These are phyloP conservation scores for Brachionichthys hirsutus DNA, from an alignment of 2,113 vertebrate genomes.

Conservation along the genomic window DNA sequence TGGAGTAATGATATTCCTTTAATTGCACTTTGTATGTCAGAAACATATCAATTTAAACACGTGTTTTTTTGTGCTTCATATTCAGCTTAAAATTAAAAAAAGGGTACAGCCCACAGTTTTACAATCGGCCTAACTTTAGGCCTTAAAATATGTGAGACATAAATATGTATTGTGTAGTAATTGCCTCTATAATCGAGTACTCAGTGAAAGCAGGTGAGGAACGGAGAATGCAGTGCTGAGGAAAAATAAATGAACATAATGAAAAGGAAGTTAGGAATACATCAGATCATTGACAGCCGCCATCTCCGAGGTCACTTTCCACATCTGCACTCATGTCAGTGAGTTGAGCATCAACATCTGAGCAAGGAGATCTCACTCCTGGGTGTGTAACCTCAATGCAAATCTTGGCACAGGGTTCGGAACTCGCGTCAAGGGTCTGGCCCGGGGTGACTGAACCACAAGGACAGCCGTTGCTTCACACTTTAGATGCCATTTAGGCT, in stretches of 20 bases:
- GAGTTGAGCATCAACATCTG: conserved; percentile 41
- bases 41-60: too few species aligned
- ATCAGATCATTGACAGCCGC: conserved; percentile 31
- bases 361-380: conserved; percentile 39
- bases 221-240: background rate
- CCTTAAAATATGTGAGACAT: too few species aligned
- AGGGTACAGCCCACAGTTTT: too few species aligned
- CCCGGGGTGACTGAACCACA: conserved; percentile 65
- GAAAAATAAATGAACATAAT: background rate
- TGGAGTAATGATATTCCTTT: too few species aligned
- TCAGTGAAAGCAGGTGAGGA: too few species aligned
- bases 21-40: too few species aligned
- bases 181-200: too few species aligned
- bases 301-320: conserved; percentile 55
- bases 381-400: conserved; percentile 55
- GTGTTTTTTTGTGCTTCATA: too few species aligned
- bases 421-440: conserved; percentile 35
- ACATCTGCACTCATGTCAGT: conserved; percentile 37
- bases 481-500: conserved; percentile 70
- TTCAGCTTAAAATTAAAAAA: too few species aligned
- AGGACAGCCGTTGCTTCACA: conserved; percentile 71
- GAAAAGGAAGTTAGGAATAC: background rate
- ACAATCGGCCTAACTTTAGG: too few species aligned
- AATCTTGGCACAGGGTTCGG: conserved; percentile 54
- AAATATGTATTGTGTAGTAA: too few species aligned